Evolutionary conservation across 2,888 invertebrate species (phyloP), one percentile per base, ranked within the genome.

Genomic region (Chloromyia formosa): DNA sequence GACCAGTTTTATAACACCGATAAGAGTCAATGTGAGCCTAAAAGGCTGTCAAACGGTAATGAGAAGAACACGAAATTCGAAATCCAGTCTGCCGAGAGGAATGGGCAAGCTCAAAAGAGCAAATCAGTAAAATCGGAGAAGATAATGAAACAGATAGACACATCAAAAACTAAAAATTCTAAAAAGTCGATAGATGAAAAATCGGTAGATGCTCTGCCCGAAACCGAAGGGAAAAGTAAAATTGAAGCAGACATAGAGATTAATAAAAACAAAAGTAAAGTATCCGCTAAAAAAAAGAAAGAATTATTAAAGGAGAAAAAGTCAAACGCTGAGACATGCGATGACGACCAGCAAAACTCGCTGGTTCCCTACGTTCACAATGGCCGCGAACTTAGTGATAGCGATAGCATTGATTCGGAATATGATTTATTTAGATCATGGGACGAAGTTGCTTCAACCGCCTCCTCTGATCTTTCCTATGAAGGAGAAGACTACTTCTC

Each of bases 401-500:
- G 14, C 7, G 14, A n/a, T n/a, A 20, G 16, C 66, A 16, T 4
- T 61, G 0, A 12, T 9, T 54, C 7, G 16, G 18, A 40, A 1
- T 18, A 64, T 5, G 20, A 35, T 2, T 7, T 49, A 10, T 49
- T n/a, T 16, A 2, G 12, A 49, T 7, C 12, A n/a, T 49, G 1
- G n/a, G 42, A 42, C 1, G 22, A 49, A n/a, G 10, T 22, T 49
- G 23, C 1, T 49, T 49, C 49, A 49, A 61, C 61, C 16, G n/a
- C 0, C 7, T 71, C 42, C 9, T 71, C 71, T 2, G 71, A 71
- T 58, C 18, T 20, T 10, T 35, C 71, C 1, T 42, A 40, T 40
- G 56, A 71, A 3, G 74, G 69, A 45, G 42, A 71, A 18, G 40
- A 76, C n/a, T 23, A 9, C 18, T 42, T 14, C 16, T 35, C 22